Evolutionary conservation across 1,140 invertebrate species (phyloP).

Genomic region (Euborellia annulipes): DNA sequence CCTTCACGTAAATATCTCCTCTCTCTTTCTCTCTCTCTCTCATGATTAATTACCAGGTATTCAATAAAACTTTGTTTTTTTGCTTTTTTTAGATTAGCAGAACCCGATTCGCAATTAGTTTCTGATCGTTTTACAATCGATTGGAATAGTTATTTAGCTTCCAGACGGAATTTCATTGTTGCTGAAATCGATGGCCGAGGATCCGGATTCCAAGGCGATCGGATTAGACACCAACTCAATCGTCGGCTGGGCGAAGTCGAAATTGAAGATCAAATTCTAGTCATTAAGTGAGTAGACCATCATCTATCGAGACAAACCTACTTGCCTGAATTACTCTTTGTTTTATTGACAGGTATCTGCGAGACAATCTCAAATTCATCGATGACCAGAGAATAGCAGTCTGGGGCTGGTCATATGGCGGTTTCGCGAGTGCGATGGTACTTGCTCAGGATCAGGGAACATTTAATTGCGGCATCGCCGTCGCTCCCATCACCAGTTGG

Average conservation of each 20-base stretch:
- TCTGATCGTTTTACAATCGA: slow-evolving; percentile 53
- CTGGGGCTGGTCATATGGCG: slow-evolving; percentile 56
- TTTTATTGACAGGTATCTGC: slow-evolving; percentile 39
- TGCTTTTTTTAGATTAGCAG: slow-evolving; percentile 39
- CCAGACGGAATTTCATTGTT: slow-evolving; percentile 57
- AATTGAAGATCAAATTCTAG: slow-evolving; percentile 29
- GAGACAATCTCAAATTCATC: slow-evolving; percentile 55
- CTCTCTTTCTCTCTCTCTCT: slow-evolving; percentile 5
- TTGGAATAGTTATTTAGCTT: slow-evolving; percentile 62
- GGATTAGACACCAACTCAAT: slow-evolving; percentile 53
- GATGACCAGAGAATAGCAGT: slow-evolving; percentile 53
- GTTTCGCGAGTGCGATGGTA: slow-evolving; percentile 52
- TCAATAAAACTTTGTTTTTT: background rate
- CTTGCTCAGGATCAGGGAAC: slow-evolving; percentile 50
- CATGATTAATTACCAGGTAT: background rate
- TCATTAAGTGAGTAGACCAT: slow-evolving; percentile 22
- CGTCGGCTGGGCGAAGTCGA: slow-evolving; percentile 35
- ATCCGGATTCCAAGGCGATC: slow-evolving; percentile 58
- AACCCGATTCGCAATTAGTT: slow-evolving; percentile 58
- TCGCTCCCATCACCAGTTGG: slow-evolving; percentile 69
- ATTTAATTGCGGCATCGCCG: slow-evolving; percentile 60
- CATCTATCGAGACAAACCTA: background rate
- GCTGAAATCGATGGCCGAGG: slow-evolving; percentile 65
- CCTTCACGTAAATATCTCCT: slow-evolving; percentile 53
- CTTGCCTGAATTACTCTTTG: background rate